Evolutionary conservation across 2,797 vertebrate genomes (phyloP), one percentile per base, ranked within the genome.

Genomic region (Ctenopoma kingsleyae): DNA sequence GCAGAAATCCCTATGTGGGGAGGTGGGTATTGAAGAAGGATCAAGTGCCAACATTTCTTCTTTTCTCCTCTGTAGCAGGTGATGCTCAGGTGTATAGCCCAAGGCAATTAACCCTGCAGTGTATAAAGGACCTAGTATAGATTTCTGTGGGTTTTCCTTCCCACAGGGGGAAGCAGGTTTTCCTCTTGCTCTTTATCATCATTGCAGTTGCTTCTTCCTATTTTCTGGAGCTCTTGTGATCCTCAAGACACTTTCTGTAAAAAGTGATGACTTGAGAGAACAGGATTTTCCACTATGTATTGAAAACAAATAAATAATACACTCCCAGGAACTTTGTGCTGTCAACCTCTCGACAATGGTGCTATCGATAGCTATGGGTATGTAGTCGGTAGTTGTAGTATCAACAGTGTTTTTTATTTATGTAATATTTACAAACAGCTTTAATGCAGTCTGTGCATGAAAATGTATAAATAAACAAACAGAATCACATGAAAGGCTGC

Each of bases 51-150:
- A 30, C 36, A 23, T 54, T 66, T 62, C 38, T 10, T 51, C 35
- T 16, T 40, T 30, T 46, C 47, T 66, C 40, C 56, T 66, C 47
- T 16, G 63, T 67, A 77, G 61, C 63, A 78, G 74, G 52, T 81
- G 78, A 82, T 70, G 36, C 57, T 60, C 49, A 30, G 27, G 55
- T 55, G 59, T 32, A n/a, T 20, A 40, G 66, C 70, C 81, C 35
- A 50, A 67, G 56, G 76, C 62, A 72, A 58, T 76, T 79, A 82
- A 83, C 66, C 65, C 63, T 49, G 65, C 76, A 61, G 59, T 50
- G 63, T 74, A 57, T 78, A 66, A 80, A 72, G 63, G 74, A 74
- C 86, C 81, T 82, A 41, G 2, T 76, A 84, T 58, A 56, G 53
- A 59, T 41, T 64, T 83, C 25, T 1, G 40, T 57, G 47, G 78